A percentile compares a stretch with the other conserved stretches of the same genome.
Conservation (phyloP, 1,140 invertebrate species). For the Riptortus pedestris region DNA sequence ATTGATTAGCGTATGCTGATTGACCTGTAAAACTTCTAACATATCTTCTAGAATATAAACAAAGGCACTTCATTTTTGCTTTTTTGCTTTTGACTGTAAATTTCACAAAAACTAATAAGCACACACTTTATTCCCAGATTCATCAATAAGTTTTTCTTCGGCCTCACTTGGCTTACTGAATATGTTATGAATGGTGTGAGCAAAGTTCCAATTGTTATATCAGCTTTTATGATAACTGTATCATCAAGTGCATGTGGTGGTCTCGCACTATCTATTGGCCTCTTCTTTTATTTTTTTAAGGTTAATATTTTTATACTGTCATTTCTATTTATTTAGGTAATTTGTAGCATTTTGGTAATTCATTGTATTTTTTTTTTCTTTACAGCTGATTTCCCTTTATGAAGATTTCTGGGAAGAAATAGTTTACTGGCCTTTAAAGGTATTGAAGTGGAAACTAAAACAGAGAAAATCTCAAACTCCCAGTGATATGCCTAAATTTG, state of each 20-base stretch:
- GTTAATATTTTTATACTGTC: constrained; percentile 34
- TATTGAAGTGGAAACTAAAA: constrained; percentile 20
- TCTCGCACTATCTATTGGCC: constrained; percentile 41
- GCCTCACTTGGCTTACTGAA: constrained; percentile 43
- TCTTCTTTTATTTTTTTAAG: constrained; percentile 47
- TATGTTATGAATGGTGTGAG: constrained; percentile 43
- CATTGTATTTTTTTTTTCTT: neutral
- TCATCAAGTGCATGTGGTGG: constrained; percentile 45
- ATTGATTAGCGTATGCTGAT: too few species aligned
- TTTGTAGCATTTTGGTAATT: neutral
- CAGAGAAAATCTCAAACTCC: neutral
- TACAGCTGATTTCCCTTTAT: constrained; percentile 20
- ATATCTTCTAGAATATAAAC: too few species aligned
- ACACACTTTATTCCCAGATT: constrained; percentile 39
- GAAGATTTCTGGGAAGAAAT: constrained; percentile 29
- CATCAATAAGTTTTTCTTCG: constrained; percentile 41
- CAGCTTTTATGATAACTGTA: constrained; percentile 40
- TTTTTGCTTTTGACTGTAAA: too few species aligned
- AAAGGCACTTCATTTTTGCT: too few species aligned
- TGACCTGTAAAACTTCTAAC: too few species aligned
- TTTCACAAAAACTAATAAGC: too few species aligned
- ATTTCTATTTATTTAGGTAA: neutral
- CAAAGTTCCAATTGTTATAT: constrained; percentile 42
- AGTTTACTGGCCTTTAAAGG: constrained; percentile 24
- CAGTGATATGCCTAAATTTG: constrained; percentile 14